phyloP scores from a whole-genome alignment of 1,140 invertebrate species.

The Microvelia longipes region DNA sequence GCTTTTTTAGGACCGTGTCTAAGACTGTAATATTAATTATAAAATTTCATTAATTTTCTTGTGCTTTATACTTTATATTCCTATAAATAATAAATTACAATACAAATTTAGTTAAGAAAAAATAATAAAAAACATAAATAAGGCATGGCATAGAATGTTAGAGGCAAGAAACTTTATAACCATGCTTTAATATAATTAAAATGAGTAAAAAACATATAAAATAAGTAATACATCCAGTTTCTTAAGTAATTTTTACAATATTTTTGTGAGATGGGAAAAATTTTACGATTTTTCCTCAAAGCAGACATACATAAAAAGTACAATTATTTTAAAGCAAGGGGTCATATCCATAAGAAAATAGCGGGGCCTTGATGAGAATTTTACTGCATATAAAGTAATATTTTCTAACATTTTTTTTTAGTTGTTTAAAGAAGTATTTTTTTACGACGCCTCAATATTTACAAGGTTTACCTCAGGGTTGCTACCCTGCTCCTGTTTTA shows the following conservation, averaged over 20 bases:
- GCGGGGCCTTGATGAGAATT: not conserved
- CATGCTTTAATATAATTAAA: no score
- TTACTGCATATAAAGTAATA: not conserved
- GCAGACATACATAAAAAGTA: not conserved
- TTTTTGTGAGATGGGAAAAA: not conserved
- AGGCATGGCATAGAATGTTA: no score
- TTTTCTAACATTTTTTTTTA: not conserved
- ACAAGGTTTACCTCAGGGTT: not conserved
- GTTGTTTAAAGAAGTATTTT: not conserved
- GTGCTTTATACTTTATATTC: no score
- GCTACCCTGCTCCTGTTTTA: not conserved
- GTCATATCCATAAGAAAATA: not conserved
- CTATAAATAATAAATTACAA: no score
- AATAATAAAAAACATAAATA: no score
- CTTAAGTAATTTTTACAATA: not conserved
- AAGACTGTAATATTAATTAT: no score
- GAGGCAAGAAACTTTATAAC: no score
- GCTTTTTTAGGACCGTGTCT: no score
- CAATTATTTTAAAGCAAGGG: not conserved
- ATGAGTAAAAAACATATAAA: no score
- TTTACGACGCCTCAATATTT: not conserved
- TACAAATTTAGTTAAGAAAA: no score
- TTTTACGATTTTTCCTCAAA: not conserved
- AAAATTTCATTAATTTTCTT: no score
- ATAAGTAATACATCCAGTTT: no score